Evolutionary conservation across 2,888 invertebrate genomes (phyloP), one percentile per base, ranked within the genome.

Genomic region (Tenthredo distinguenda): DNA sequence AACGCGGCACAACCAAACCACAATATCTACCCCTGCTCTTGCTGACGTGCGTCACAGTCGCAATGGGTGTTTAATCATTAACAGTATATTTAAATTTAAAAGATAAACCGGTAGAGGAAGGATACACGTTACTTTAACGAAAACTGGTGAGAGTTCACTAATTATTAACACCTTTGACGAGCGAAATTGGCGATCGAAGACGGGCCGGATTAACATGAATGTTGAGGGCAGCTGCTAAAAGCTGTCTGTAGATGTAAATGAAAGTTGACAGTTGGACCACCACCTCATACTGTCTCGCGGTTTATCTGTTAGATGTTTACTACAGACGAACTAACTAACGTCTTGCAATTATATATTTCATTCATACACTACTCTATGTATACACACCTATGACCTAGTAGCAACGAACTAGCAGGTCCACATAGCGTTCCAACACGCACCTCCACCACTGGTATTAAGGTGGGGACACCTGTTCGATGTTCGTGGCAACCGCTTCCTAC

Each of bases 381-480:
- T 86, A 85, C 86, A 86, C 82, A 86, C 85, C 85, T 85, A 83
- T 86, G 86, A 86, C 85, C 86, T 86, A 86, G 83, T 82, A 62
- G 62, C 86, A 43, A 58, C 68, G 83, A 62, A 74, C 26, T 43
- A 12, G 74, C 85, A 85, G 86, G 85, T 86, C 85, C 68, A 86
- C 86, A 86, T 86, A 81, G 86, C 86, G 84, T 81, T 79, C 68
- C 71, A 83, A 83, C 83, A 68, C 83, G 83, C 47, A 83, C 83
- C 83, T 68, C 83, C 83, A 83, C 83, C 83, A 47, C 83, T 74
- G 71, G 62, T 62, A 43, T 62, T 85, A 55, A 84, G 86, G 86
- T 86, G 86, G 85, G 86, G 88, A 88, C 90, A 90, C 89, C 91
- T 90, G 91, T 90, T 90, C 88, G 88, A 87, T 87, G 87, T 87